A percentile compares a stretch with the other conserved stretches of the same genome.
Conservation (phyloP, 2,888 invertebrate genomes). For the Coelinius sp. region DNA sequence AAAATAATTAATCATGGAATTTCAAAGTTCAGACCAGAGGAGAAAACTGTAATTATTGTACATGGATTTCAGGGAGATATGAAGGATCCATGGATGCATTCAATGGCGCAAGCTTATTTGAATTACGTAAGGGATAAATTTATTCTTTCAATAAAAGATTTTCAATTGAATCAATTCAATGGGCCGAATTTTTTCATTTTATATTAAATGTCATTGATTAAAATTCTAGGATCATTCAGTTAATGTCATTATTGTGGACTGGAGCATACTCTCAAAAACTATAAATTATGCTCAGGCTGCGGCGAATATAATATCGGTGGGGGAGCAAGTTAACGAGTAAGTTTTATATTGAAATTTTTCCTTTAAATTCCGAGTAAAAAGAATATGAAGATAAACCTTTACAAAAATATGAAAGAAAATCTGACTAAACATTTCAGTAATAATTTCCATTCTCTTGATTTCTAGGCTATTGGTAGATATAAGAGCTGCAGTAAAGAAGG, state of each 20-base stretch:
- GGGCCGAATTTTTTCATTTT: too few relatives aligned
- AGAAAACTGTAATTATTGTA: slow-evolving; percentile 75
- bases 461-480: background rate
- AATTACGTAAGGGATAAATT: slow-evolving; percentile 74
- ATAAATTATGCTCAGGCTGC: background rate
- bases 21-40: slow-evolving; percentile 73
- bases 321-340: background rate
- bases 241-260: background rate
- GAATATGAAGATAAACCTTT: too few relatives aligned
- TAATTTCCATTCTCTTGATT: background rate
- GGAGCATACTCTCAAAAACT: background rate
- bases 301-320: background rate
- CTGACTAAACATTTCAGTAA: too few relatives aligned
- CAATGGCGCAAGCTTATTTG: slow-evolving; percentile 75
- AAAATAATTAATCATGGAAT: slow-evolving; percentile 74
- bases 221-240: too few relatives aligned
- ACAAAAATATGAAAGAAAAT: too few relatives aligned
- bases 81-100: slow-evolving; percentile 74
- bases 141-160: too few relatives aligned
- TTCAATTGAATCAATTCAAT: too few relatives aligned
- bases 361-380: too few relatives aligned
- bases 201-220: too few relatives aligned
- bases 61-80: slow-evolving; percentile 78
- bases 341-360: background rate
- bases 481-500: background rate